Conservation (phyloP, 2,888 invertebrate species). For the Anagyrus pseudococci region DNA sequence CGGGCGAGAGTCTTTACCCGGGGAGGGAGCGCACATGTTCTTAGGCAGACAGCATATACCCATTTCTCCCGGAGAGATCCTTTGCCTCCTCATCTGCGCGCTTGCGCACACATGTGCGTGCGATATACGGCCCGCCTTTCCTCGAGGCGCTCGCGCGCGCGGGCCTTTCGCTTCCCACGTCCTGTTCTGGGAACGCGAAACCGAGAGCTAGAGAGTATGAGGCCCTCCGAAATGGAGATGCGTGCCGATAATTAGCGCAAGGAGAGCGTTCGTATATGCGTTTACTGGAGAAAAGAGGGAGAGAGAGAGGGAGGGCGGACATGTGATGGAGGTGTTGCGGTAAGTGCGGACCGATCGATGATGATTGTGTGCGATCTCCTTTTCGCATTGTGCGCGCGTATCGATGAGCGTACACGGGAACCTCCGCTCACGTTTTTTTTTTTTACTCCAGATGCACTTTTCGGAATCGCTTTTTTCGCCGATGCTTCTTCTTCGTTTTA, state of each 20-base stretch:
- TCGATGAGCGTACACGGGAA: background rate
- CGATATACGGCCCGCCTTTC: background rate
- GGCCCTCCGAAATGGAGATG: slow-evolving; percentile 34
- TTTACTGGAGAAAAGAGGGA: background rate
- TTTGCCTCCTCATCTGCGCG: background rate
- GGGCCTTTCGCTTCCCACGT: slow-evolving; percentile 56
- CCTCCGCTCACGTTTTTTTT: no score
- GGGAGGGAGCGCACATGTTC: slow-evolving; percentile 3
- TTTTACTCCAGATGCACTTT: no score
- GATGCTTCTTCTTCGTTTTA: no score
- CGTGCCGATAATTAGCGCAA: slow-evolving; percentile 48
- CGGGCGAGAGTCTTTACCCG: no score
- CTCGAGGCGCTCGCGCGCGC: background rate
- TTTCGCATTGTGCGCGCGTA: background rate
- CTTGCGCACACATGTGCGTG: background rate
- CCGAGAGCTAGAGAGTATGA: slow-evolving; percentile 39
- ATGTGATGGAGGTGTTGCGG: background rate
- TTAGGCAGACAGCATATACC: background rate
- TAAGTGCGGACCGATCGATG: background rate
- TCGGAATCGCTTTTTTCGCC: no score
- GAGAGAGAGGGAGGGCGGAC: background rate
- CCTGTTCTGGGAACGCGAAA: slow-evolving; percentile 47
- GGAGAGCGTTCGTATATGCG: slow-evolving; percentile 31
- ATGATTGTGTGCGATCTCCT: slow-evolving; percentile 6
- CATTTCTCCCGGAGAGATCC: slow-evolving; percentile 1